Evolutionary conservation across 2,888 invertebrate species (phyloP), one percentile per base, ranked within the genome.

Genomic region (Melieria omissa): DNA sequence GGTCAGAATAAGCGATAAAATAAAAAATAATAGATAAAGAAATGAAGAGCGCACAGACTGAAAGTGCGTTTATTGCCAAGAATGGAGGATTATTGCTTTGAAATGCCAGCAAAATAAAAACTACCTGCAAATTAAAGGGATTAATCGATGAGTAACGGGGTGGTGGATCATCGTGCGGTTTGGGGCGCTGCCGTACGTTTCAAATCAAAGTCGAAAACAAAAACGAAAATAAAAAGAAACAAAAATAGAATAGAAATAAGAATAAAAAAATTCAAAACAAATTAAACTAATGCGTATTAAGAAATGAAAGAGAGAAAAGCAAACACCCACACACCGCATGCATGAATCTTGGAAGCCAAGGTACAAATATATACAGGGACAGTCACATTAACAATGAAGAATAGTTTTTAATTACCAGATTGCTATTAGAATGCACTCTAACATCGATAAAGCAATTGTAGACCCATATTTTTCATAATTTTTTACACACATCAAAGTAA

Each of bases 41-140:
- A 46, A n/a, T 57, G 12, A 42, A 4, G 29, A 46, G 16, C 16
- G 29, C 29, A 66, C 9, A 29, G 1, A 29, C 29, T 29, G 29
- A 29, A 29, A 29, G 29, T 29, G 29, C 29, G 29, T 29, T 29
- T 29, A 29, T 3, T 29, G 29, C 29, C 29, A 29, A 29, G 1
- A 29, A 29, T 3, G 29, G 29, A 29, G 29, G 1, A 29, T 29
- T 29, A 29, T 29, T 29, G 29, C 29, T 29, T 29, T 29, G 3
- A 29, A 29, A 29, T 1, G 29, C 29, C 29, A 29, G 29, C 55
- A 47, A 57, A 52, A n/a, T 67, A 3, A 16, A 46, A 73, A 70
- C 84, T 86, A 87, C 87, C 87, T 87, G 86, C 68, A 85, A 79
- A 74, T 87, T 86, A 79, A 81, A 82, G 66, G 86, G 86, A 81